phyloP scores from a whole-genome alignment of 2,797 vertebrate genomes.

The Anableps anableps region DNA sequence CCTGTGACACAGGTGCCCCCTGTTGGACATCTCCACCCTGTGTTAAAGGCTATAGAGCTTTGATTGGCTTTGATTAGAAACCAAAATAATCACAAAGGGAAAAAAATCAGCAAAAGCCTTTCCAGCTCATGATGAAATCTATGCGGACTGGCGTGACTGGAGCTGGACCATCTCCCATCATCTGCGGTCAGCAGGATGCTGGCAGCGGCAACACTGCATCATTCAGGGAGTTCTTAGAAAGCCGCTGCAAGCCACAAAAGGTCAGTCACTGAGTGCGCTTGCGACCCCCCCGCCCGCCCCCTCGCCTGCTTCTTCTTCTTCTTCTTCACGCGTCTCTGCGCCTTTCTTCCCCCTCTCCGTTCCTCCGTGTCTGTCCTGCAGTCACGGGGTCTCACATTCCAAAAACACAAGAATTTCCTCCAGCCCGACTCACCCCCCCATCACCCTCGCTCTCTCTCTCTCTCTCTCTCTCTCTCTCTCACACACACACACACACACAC shows the following conservation, averaged over 20 bases:
- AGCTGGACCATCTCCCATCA: neutral
- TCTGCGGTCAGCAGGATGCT: neutral
- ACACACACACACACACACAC: neutral
- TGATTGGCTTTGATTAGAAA: slow-evolving; percentile 43
- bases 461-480: neutral
- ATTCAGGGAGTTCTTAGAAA: slow-evolving; percentile 42
- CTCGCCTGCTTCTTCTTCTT: neutral
- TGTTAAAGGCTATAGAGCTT: slow-evolving; percentile 12
- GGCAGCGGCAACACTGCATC: slow-evolving; percentile 8
- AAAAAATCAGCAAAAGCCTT: neutral
- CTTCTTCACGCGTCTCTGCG: neutral
- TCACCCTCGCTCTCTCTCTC: neutral
- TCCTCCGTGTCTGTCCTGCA: slow-evolving; percentile 77
- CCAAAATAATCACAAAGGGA: slow-evolving; percentile 1
- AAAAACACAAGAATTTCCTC: slow-evolving; percentile 86
- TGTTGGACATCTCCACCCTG: slow-evolving; percentile 61
- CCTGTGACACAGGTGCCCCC: slow-evolving; percentile 75
- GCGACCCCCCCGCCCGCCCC: neutral
- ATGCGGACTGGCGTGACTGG: neutral
- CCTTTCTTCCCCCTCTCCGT: slow-evolving; percentile 15
- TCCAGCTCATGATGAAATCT: neutral
- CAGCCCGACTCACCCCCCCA: slow-evolving; percentile 47
- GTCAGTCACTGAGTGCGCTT: neutral
- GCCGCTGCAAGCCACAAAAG: slow-evolving; percentile 16
- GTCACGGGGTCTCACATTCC: slow-evolving; percentile 85